Percentiles rank a stretch among this genome's conserved stretches.
These are phyloP conservation scores for Orbicella faveolata DNA, from an alignment of 64 coral and sea anemone species.

Conservation along the genomic window DNA sequence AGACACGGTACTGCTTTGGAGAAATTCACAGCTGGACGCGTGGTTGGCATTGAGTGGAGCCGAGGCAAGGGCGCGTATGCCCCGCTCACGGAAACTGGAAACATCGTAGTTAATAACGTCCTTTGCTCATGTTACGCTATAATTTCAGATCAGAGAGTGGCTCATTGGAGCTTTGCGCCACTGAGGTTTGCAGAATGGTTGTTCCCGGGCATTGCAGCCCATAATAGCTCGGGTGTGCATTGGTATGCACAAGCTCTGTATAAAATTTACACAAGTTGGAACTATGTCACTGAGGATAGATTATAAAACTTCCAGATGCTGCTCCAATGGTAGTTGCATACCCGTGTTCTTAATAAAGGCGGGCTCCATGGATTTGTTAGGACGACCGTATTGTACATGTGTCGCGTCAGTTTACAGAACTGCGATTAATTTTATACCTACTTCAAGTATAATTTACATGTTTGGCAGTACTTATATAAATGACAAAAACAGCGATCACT, in stretches of 20 bases:
- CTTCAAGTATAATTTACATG: neutral
- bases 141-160: slow-evolving; percentile 30
- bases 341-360: neutral
- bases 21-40: slow-evolving; percentile 59
- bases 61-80: slow-evolving; percentile 60
- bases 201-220: slow-evolving; percentile 39
- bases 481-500: neutral
- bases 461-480: neutral
- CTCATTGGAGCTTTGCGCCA: slow-evolving; percentile 80
- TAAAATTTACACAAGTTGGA: slow-evolving; percentile 48
- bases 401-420: slow-evolving; percentile 13
- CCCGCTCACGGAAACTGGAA: slow-evolving; percentile 81
- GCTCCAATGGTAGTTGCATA: neutral
- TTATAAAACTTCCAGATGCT: neutral
- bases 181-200: slow-evolving; percentile 46
- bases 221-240: slow-evolving; percentile 46
- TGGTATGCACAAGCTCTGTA: slow-evolving; percentile 71
- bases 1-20: slow-evolving; percentile 19
- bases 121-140: slow-evolving; percentile 82
- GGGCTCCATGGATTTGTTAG: neutral
- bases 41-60: slow-evolving; percentile 22
- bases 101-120: slow-evolving; percentile 64
- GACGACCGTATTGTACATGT: neutral
- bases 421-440: neutral
- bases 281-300: slow-evolving; percentile 5